A percentile compares a stretch with the other conserved stretches of the same genome.
phyloP scores from a whole-genome alignment of 2,113 vertebrate genomes.

The Conger conger region DNA sequence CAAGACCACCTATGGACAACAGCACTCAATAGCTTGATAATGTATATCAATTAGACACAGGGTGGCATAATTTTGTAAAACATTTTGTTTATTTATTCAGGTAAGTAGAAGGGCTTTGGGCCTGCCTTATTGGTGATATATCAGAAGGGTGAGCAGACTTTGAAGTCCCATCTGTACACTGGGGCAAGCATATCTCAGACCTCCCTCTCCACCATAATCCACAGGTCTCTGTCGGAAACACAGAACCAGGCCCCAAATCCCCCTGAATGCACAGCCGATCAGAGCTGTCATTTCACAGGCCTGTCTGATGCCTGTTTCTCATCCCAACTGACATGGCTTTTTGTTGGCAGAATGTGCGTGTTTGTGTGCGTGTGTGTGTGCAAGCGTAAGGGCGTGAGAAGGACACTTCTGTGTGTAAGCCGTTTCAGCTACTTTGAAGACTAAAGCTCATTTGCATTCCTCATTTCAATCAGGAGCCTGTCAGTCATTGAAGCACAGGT shows the following conservation, averaged over 20 bases:
- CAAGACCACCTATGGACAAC: background rate
- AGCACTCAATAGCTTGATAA: background rate
- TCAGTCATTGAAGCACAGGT: background rate
- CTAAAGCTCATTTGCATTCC: constrained; percentile 13
- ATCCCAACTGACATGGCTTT: background rate
- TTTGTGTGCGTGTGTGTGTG: background rate
- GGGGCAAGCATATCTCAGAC: no score
- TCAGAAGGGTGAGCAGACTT: background rate
- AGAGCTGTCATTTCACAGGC: background rate
- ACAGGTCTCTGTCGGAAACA: background rate
- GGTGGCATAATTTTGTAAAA: no score
- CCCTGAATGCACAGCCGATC: background rate
- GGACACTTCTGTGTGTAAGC: background rate
- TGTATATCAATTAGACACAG: background rate
- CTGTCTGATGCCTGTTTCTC: background rate
- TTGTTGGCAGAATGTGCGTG: background rate
- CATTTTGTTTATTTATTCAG: background rate
- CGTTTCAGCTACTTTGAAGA: background rate
- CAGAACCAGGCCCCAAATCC: background rate
- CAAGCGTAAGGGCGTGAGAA: background rate
- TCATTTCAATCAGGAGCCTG: background rate
- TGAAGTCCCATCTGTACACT: background rate
- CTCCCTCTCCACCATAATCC: background rate
- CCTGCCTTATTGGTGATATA: background rate
- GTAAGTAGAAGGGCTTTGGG: background rate